phyloP scores from a whole-genome alignment of 2,888 invertebrate species.

The Volucella inflata region DNA sequence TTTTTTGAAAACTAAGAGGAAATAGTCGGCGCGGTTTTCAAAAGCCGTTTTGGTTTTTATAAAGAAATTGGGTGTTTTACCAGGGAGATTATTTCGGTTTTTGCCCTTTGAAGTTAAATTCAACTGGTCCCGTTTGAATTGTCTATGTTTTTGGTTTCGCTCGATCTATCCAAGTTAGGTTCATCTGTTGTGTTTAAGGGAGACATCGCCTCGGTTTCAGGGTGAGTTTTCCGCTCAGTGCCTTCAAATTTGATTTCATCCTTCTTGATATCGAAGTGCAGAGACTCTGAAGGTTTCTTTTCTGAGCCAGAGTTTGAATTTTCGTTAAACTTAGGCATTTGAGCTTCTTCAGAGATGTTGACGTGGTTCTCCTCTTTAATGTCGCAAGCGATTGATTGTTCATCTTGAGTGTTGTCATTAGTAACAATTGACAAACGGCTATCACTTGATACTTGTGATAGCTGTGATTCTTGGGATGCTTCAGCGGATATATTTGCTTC shows the following conservation, averaged over 20 bases:
- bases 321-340: conserved; percentile 83
- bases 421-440: conserved; percentile 85
- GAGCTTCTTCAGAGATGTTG: conserved; percentile 83
- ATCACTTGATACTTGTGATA: conserved; percentile 87
- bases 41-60: too few relatives aligned
- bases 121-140: too few relatives aligned
- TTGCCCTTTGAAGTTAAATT: too few relatives aligned
- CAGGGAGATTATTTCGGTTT: too few relatives aligned
- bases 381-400: conserved; percentile 51
- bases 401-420: conserved; percentile 83
- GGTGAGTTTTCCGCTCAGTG: conserved; percentile 68
- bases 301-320: conserved; percentile 78
- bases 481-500: conserved; percentile 83
- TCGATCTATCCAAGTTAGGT: conserved; percentile 28
- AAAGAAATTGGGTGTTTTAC: too few relatives aligned
- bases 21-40: too few relatives aligned
- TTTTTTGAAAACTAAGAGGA: too few relatives aligned
- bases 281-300: conserved; percentile 69
- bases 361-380: conserved; percentile 81
- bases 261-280: conserved; percentile 83
- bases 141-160: conserved; percentile 51
- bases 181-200: conserved; percentile 59
- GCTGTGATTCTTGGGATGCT: conserved; percentile 86
- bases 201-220: conserved; percentile 46
- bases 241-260: conserved; percentile 83